phyloP scores from a whole-genome alignment of 2,113 vertebrate species.

The Ptilorrhoa leucosticta region DNA sequence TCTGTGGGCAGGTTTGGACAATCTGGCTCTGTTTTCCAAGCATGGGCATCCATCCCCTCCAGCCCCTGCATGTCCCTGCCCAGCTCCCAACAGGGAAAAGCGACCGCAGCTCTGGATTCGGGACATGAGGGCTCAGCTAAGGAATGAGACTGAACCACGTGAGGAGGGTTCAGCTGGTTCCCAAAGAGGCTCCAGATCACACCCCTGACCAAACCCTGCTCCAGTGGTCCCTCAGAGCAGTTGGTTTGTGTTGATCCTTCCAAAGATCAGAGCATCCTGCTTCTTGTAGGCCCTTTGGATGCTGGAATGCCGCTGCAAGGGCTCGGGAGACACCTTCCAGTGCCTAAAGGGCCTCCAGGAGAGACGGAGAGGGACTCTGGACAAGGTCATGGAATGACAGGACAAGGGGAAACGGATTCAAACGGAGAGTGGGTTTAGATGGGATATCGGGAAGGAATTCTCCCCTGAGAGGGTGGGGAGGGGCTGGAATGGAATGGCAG shows the following conservation, averaged over 20 bases:
- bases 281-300: not conserved
- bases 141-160: not conserved
- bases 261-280: not conserved
- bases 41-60: not conserved
- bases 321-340: not conserved
- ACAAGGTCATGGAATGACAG: not conserved
- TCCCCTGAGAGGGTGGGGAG: not conserved
- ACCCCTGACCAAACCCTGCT: not conserved
- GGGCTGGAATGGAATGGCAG: not conserved
- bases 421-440: not conserved
- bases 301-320: not conserved
- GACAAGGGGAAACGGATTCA: not conserved
- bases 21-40: not conserved
- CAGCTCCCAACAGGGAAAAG: not conserved
- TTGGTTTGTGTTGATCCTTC: not conserved
- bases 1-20: not conserved
- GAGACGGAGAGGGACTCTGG: not conserved
- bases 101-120: not conserved
- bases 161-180: not conserved
- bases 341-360: not conserved
- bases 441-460: not conserved
- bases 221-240: accelerated
- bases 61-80: not conserved
- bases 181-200: not conserved
- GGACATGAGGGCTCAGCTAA: accelerated